Conservation (phyloP, 37 sponge, comb jelly and placozoan species). For the Dysidea cf. avara region DNA sequence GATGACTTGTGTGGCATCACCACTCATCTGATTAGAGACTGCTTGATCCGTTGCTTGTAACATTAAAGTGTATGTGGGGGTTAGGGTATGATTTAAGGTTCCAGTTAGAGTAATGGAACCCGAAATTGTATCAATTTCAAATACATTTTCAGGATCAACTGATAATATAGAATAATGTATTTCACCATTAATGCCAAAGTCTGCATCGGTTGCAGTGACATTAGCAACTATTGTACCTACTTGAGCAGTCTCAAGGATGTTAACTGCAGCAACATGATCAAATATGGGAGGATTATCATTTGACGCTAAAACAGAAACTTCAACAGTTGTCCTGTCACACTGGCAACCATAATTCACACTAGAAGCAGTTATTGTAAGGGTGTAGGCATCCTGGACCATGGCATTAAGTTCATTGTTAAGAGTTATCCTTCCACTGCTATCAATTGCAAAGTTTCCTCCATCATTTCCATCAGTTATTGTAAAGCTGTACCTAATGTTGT, state of each 20-base stretch:
- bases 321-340: not conserved
- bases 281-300: constrained; percentile 23
- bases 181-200: constrained; percentile 14
- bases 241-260: constrained; percentile 4
- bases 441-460: constrained; percentile 44
- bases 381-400: constrained; percentile 13
- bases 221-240: constrained; percentile 15
- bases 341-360: constrained; percentile 31
- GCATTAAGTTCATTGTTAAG: constrained; percentile 7
- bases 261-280: not conserved
- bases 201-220: constrained; percentile 30
- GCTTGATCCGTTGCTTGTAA: constrained; percentile 63
- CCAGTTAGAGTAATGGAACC: constrained; percentile 22
- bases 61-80: constrained; percentile 27
- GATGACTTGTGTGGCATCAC: constrained; percentile 25
- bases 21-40: constrained; percentile 28
- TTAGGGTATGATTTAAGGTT: constrained; percentile 43
- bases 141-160: constrained; percentile 4
- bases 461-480: constrained; percentile 61
- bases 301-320: constrained; percentile 4
- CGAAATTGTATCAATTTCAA: constrained; percentile 39
- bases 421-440: constrained; percentile 31
- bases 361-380: constrained; percentile 58
- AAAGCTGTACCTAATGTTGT: constrained; percentile 65
- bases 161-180: not conserved